A percentile compares a stretch with the other conserved stretches of the same genome.
Conservation (phyloP, 2,888 invertebrate genomes). For the Polia nebulosa region DNA sequence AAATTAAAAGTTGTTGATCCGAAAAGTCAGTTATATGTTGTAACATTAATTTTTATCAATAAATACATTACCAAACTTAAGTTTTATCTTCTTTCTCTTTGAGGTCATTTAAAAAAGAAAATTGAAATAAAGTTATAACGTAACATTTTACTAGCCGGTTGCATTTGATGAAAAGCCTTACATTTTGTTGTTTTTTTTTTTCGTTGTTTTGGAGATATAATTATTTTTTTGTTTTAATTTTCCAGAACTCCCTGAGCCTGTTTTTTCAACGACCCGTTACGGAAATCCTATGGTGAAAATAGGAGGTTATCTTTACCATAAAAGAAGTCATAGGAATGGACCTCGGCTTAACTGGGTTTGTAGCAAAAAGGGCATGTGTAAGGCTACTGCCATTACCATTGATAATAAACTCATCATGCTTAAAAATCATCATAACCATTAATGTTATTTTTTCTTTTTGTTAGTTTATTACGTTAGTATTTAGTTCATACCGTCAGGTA, state of each 20-base stretch:
- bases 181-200: too few relatives aligned
- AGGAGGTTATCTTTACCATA: slow-evolving; percentile 74
- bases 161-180: too few relatives aligned
- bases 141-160: too few relatives aligned
- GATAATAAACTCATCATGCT: slow-evolving; percentile 69
- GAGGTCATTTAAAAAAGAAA: too few relatives aligned
- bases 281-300: slow-evolving; percentile 75
- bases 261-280: slow-evolving; percentile 70
- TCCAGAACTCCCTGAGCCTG: slow-evolving; percentile 59
- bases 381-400: slow-evolving; percentile 72
- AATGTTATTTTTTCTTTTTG: not conserved
- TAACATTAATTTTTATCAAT: not conserved
- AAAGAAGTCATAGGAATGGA: slow-evolving; percentile 72
- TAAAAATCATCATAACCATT: slow-evolving; percentile 72
- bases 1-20: not conserved
- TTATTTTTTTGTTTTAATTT: not conserved
- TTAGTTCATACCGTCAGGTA: too few relatives aligned
- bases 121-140: too few relatives aligned
- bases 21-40: too few relatives aligned
- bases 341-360: slow-evolving; percentile 74
- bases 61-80: not conserved
- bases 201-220: not conserved
- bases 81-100: slow-evolving; percentile 7
- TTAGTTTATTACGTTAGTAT: too few relatives aligned
- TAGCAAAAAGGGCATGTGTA: slow-evolving; percentile 71